Evolutionary conservation across 2,113 vertebrate genomes (phyloP).

Genomic region (Takifugu bimaculatus): DNA sequence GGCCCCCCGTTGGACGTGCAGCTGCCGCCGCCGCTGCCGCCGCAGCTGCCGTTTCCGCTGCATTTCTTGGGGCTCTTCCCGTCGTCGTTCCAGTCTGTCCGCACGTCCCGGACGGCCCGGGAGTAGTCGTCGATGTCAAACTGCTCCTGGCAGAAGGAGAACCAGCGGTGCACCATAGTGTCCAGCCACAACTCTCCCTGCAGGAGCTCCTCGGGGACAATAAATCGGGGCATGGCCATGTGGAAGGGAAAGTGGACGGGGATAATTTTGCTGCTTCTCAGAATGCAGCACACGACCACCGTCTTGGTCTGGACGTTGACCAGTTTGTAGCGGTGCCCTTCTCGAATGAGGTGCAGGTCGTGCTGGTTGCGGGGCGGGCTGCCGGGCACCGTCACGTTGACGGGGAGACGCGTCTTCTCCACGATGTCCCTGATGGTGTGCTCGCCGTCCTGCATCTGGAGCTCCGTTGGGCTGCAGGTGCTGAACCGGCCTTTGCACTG

Average conservation of each 20-base stretch:
- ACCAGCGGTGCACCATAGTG: slow-evolving; percentile 90
- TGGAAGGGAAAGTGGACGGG: slow-evolving; percentile 93
- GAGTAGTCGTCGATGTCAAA: slow-evolving; percentile 97
- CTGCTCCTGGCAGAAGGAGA: slow-evolving; percentile 90
- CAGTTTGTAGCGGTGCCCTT: slow-evolving; percentile 96
- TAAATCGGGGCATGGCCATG: slow-evolving; percentile 84
- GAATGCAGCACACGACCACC: slow-evolving; percentile 89
- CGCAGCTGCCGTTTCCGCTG: slow-evolving; percentile 54
- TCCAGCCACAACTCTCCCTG: slow-evolving; percentile 90
- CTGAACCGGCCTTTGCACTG: slow-evolving; percentile 97
- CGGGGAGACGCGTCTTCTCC: slow-evolving; percentile 92
- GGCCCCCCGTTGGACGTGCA: slow-evolving; percentile 73
- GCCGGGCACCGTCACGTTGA: slow-evolving; percentile 90
- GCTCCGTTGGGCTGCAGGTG: slow-evolving; percentile 92
- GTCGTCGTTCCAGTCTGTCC: slow-evolving; percentile 89
- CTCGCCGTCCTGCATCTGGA: slow-evolving; percentile 98
- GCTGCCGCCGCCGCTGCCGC: slow-evolving; percentile 49
- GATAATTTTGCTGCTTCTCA: slow-evolving; percentile 87
- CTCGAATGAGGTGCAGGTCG: slow-evolving; percentile 92
- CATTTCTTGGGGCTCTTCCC: slow-evolving; percentile 89
- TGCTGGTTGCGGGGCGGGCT: slow-evolving; percentile 91
- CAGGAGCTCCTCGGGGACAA: slow-evolving; percentile 85
- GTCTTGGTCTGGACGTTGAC: slow-evolving; percentile 98
- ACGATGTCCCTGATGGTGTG: slow-evolving; percentile 97
- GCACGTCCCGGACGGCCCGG: slow-evolving; percentile 89